Evolutionary conservation across 2,113 vertebrate species (phyloP), one percentile per base, ranked within the genome.

Genomic region (Phrynosoma blainvillii): DNA sequence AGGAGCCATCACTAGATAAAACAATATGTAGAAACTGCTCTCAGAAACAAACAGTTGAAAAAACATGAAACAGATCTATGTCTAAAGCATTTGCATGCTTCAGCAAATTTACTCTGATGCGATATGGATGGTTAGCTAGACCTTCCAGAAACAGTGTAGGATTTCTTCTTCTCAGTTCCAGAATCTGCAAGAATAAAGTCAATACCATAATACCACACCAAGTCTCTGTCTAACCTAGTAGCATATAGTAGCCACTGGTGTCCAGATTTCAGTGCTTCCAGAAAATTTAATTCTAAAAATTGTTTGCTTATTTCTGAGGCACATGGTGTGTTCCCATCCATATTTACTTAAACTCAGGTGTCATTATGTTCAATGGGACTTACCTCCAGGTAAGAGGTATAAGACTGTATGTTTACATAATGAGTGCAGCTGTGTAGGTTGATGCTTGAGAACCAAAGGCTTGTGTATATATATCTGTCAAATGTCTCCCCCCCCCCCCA

Each of bases 71-170:
- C 10, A 77, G 54, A 5, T 95, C 99, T 98, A 98, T 99, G 98
- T 59, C 10, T 59, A 14, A 59, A 59, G 56, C 6, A 59, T 59
- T 59, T 59, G 11, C 7, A 59, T 59, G 56, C 14, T 2, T 59
- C 99, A 92, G 99, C 99, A 36, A 36, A 36, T 94, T 99, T 99
- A 86, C 97, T 97, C 92, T 97, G 98, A 95, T 99, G 99, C 32
- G 98, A 98, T 66, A 99, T 98, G 0, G 98, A 98, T 0, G 98
- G 97, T 89, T 97, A 98, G 16, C 96, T 97, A 42, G 97, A 97
- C 87, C 98, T 97, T 86, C 98, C 98, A 0, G 97, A 98, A 36
- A 99, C 97, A 83, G 99, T 93, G 16, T 99, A 99, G 0, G 98
- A 99, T 92, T 98, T 96, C 94, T 99, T 91, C 99, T 47, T 47